Evolutionary conservation across 2,888 invertebrate genomes (phyloP).

Genomic region (Mythimna pallens): DNA sequence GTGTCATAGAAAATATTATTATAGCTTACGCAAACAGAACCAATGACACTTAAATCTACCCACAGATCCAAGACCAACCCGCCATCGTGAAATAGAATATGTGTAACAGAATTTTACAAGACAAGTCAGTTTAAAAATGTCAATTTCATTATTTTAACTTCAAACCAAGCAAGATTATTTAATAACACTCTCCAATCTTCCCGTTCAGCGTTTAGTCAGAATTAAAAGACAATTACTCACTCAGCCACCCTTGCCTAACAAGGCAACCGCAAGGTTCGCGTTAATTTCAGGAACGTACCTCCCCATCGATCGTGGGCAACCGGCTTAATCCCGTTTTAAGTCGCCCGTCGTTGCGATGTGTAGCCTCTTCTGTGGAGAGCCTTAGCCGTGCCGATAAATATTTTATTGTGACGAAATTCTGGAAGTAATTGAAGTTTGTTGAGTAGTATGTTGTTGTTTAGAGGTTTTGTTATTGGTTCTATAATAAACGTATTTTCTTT

Average conservation of each 20-base stretch:
- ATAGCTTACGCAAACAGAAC: too few species aligned
- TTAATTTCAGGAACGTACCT: slow-evolving; percentile 60
- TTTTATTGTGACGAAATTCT: slow-evolving; percentile 31
- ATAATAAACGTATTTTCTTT: not conserved
- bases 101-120: too few species aligned
- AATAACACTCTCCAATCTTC: slow-evolving; percentile 35
- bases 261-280: slow-evolving; percentile 57
- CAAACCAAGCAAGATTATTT: slow-evolving; percentile 31
- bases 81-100: too few species aligned
- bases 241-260: slow-evolving; percentile 52
- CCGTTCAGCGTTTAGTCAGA: slow-evolving; percentile 42
- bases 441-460: slow-evolving; percentile 18
- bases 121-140: not conserved
- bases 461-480: not conserved
- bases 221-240: slow-evolving; percentile 58
- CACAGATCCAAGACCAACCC: too few species aligned
- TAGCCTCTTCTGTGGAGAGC: slow-evolving; percentile 33
- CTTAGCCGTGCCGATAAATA: slow-evolving; percentile 49
- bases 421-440: slow-evolving; percentile 19
- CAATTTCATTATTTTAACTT: not conserved
- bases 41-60: too few species aligned
- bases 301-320: slow-evolving; percentile 58
- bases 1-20: too few species aligned
- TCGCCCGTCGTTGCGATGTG: slow-evolving; percentile 37
- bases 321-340: slow-evolving; percentile 58